These are phyloP conservation scores for Enteromius unitaeniatus DNA, from an alignment of 2,797 vertebrate genomes.

Conservation along the genomic window DNA sequence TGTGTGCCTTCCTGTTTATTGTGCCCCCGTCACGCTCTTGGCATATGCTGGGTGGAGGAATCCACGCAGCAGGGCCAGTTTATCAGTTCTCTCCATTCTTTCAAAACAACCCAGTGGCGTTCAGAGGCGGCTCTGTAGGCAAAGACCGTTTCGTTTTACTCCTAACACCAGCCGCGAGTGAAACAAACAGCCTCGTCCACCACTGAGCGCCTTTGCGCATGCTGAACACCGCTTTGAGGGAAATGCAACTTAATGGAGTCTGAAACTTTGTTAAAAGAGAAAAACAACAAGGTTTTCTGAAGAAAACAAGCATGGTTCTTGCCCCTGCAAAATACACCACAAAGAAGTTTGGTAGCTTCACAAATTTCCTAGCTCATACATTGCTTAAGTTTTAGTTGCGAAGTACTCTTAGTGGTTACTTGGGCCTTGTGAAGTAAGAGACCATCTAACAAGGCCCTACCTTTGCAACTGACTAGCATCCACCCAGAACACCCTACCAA, in stretches of 20 bases:
- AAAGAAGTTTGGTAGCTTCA: neutral
- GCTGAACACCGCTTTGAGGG: neutral
- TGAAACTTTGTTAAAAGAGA: constrained; percentile 21
- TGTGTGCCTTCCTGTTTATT: constrained; percentile 45
- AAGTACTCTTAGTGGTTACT: neutral
- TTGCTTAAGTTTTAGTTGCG: neutral
- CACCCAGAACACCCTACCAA: neutral
- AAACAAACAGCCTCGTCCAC: constrained; percentile 31
- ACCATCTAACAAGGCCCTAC: neutral
- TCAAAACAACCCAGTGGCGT: constrained; percentile 45
- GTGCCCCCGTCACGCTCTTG: constrained; percentile 44
- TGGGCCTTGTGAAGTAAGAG: neutral
- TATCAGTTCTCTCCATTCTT: constrained; percentile 63
- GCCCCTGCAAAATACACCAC: neutral
- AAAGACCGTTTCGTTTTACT: constrained; percentile 50
- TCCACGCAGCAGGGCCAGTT: constrained; percentile 60
- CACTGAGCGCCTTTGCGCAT: neutral
- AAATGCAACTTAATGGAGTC: constrained; percentile 5
- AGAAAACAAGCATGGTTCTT: neutral
- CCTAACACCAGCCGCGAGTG: constrained; percentile 36
- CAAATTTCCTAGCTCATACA: neutral
- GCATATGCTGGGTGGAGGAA: constrained; percentile 32
- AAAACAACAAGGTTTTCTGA: constrained; percentile 3
- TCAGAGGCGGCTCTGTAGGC: constrained; percentile 41
- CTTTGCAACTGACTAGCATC: neutral